Conservation (phyloP, 2,113 vertebrate genomes). For the Catharus minimus region DNA sequence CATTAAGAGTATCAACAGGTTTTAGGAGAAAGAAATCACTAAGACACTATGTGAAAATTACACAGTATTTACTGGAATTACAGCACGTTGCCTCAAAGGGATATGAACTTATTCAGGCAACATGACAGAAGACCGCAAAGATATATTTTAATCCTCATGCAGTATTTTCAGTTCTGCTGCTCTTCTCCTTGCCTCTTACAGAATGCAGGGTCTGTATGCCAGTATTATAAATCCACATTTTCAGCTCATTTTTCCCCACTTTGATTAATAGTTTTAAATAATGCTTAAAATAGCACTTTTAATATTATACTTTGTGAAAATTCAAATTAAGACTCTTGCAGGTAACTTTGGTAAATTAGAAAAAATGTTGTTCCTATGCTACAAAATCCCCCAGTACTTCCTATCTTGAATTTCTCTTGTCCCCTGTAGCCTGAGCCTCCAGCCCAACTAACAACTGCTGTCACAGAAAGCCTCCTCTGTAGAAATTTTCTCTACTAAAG, state of each 20-base stretch:
- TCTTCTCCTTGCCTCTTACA: neutral
- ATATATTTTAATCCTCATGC: conserved; percentile 9
- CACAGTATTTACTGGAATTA: neutral
- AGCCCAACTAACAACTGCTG: neutral
- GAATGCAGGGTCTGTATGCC: neutral
- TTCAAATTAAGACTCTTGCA: neutral
- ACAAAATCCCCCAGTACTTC: neutral
- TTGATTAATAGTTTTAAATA: neutral
- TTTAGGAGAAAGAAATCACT: neutral
- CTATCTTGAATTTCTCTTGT: neutral
- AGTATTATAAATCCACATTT: neutral
- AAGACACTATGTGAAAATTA: neutral
- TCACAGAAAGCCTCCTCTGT: neutral
- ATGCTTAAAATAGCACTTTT: neutral
- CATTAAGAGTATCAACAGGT: neutral
- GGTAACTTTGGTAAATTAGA: neutral
- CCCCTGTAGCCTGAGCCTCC: neutral
- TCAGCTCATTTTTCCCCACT: neutral
- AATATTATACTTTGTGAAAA: neutral
- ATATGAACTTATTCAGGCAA: neutral
- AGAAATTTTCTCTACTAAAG: neutral
- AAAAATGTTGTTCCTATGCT: neutral
- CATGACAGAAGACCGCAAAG: neutral
- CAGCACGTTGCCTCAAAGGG: neutral
- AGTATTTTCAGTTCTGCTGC: neutral